Percentiles rank a stretch among this genome's conserved stretches.
Evolutionary conservation across 1,140 invertebrate genomes (phyloP).

Genomic region (Pogonomyrmex barbatus): DNA sequence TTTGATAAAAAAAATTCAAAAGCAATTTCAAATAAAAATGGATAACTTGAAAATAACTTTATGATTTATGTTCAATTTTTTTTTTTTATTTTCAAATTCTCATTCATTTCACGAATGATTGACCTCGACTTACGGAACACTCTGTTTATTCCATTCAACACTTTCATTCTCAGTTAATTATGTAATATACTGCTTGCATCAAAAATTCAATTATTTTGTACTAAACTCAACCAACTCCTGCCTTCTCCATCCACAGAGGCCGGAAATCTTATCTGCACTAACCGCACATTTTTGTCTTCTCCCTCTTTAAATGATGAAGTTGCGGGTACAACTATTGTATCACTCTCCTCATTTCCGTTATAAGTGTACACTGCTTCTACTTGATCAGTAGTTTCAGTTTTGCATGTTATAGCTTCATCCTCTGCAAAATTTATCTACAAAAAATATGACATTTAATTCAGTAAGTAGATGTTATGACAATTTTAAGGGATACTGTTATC

Average conservation of each 20-base stretch:
- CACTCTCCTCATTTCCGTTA: slow-evolving; percentile 80
- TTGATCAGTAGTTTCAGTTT: slow-evolving; percentile 76
- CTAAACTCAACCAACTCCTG: slow-evolving; percentile 83
- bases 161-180: neutral
- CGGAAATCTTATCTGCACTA: slow-evolving; percentile 84
- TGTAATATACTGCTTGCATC: slow-evolving; percentile 26
- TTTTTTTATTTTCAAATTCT: too few species aligned
- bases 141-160: neutral
- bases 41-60: too few species aligned
- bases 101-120: too few species aligned
- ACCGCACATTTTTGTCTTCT: slow-evolving; percentile 80
- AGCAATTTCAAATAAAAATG: too few species aligned
- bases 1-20: too few species aligned
- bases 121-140: too few species aligned
- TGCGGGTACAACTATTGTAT: slow-evolving; percentile 82
- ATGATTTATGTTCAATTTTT: too few species aligned
- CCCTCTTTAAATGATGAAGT: slow-evolving; percentile 80
- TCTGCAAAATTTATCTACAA: slow-evolving; percentile 78
- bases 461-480: neutral
- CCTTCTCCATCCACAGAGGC: slow-evolving; percentile 75
- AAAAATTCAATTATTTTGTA: slow-evolving; percentile 80
- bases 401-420: slow-evolving; percentile 76
- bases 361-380: slow-evolving; percentile 82
- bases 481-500: neutral
- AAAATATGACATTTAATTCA: neutral